Evolutionary conservation across 92 coral and sea anemone species (phyloP).

Genomic region (Micromussa lordhowensis): DNA sequence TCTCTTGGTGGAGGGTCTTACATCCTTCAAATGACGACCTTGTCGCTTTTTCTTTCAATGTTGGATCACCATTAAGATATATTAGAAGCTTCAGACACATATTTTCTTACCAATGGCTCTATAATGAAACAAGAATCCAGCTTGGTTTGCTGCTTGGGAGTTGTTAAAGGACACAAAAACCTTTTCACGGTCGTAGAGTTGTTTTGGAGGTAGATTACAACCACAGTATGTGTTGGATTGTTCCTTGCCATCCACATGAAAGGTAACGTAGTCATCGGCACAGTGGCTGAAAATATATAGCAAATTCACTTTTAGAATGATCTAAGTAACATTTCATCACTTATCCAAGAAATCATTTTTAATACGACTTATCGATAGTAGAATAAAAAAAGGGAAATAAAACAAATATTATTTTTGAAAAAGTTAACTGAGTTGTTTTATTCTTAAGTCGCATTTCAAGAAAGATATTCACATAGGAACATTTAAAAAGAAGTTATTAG

Average conservation of each 20-base stretch:
- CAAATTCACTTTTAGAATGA: not conserved
- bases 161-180: not conserved
- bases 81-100: not conserved
- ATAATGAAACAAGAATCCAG: slow-evolving; percentile 9
- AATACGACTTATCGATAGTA: too few species aligned
- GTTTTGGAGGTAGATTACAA: slow-evolving; percentile 11
- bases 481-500: too few species aligned
- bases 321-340: not conserved
- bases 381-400: too few species aligned
- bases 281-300: slow-evolving; percentile 3
- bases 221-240: not conserved
- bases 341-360: not conserved
- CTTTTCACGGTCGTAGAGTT: not conserved
- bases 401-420: too few species aligned
- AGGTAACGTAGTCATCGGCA: not conserved
- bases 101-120: slow-evolving; percentile 17
- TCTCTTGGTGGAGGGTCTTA: too few species aligned
- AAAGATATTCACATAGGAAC: too few species aligned
- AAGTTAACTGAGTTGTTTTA: too few species aligned
- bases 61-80: too few species aligned
- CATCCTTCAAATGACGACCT: too few species aligned
- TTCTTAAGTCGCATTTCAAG: too few species aligned
- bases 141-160: not conserved
- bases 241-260: not conserved
- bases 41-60: too few species aligned